Evolutionary conservation across 2,888 invertebrate genomes (phyloP).

Genomic region (Emmelina monodactyla): DNA sequence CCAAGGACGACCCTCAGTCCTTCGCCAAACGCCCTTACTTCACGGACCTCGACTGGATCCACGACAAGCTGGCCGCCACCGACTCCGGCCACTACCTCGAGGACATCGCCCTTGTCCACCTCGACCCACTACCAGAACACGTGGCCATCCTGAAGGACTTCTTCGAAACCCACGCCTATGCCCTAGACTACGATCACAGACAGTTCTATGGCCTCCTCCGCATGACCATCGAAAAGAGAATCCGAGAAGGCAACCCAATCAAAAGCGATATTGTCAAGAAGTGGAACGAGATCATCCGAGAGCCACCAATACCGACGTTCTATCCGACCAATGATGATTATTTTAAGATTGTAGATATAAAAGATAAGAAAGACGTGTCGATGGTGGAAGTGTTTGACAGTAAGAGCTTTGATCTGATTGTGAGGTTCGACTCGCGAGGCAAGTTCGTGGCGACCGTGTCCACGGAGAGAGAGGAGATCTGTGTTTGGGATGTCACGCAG

Average conservation of each 20-base stretch:
- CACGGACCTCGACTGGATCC: constrained; percentile 79
- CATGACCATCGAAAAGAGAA: constrained; percentile 40
- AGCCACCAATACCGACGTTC: constrained; percentile 69
- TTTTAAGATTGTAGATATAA: constrained; percentile 37
- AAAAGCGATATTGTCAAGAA: constrained; percentile 42
- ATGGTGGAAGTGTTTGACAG: constrained; percentile 48
- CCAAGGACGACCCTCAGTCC: constrained; percentile 56
- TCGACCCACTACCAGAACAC: constrained; percentile 54
- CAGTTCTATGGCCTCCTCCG: constrained; percentile 78
- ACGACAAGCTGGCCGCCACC: constrained; percentile 80
- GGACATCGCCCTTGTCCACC: constrained; percentile 70
- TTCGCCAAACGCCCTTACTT: constrained; percentile 75
- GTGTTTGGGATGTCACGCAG: constrained; percentile 78
- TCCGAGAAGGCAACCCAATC: constrained; percentile 35
- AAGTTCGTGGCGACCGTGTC: constrained; percentile 79
- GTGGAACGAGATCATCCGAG: constrained; percentile 50
- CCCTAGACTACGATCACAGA: constrained; percentile 80
- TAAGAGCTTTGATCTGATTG: constrained; percentile 67
- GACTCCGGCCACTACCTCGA: constrained; percentile 79
- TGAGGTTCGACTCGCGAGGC: constrained; percentile 70
- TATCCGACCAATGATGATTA: constrained; percentile 61
- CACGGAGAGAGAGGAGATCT: constrained; percentile 77
- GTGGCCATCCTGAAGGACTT: constrained; percentile 71
- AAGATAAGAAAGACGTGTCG: constrained; percentile 35
- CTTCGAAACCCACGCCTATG: constrained; percentile 74